Evolutionary conservation across 2,888 invertebrate genomes (phyloP).

Genomic region (Eristalinus aeneus): DNA sequence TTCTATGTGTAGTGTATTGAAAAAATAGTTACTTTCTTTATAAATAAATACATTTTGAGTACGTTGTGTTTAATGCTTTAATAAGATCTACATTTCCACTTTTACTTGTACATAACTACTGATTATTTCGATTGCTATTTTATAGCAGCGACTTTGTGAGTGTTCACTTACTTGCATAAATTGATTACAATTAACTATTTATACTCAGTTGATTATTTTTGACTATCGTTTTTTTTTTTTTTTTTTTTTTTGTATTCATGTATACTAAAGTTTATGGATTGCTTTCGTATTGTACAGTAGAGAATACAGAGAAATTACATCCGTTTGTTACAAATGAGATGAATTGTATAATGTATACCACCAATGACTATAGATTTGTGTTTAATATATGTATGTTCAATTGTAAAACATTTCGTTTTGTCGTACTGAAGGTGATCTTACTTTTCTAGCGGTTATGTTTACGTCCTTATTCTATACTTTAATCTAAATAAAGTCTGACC

Average conservation of each 20-base stretch:
- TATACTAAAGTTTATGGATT: background rate
- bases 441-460: background rate
- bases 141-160: background rate
- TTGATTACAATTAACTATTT: background rate
- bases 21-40: conserved; percentile 29
- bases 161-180: background rate
- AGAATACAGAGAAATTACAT: background rate
- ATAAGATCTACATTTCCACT: background rate
- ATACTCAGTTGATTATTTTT: background rate
- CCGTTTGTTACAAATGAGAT: background rate
- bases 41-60: background rate
- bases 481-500: background rate
- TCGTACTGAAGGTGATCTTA: background rate
- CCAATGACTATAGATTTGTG: background rate
- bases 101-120: background rate
- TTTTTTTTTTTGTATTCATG: background rate
- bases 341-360: background rate
- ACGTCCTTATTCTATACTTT: background rate
- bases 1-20: conserved; percentile 8
- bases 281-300: no score
- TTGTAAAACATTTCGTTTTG: background rate
- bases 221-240: no score
- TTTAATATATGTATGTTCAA: background rate
- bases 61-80: background rate
- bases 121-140: background rate